Evolutionary conservation across 2,113 vertebrate genomes (phyloP).

Genomic region (Apaloderma vittatum): DNA sequence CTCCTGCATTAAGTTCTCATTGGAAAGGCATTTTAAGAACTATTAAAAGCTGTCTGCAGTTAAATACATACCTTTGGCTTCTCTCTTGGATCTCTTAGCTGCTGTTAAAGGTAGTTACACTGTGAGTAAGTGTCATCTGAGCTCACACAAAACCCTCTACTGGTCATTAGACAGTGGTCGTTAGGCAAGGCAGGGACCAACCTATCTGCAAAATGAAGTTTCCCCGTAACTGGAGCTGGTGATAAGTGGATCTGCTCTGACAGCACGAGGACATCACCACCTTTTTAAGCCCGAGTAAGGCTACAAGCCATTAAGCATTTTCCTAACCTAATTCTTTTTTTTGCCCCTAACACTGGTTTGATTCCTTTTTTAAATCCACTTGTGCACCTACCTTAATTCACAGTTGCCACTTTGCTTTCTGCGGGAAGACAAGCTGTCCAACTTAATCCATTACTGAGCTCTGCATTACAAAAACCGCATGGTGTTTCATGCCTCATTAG

Average conservation of each 20-base stretch:
- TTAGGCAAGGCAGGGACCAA: neutral
- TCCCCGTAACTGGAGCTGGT: neutral
- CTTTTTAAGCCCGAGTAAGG: neutral
- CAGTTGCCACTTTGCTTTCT: neutral
- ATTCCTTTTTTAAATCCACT: neutral
- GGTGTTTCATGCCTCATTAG: conserved; percentile 62
- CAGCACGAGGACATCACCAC: neutral
- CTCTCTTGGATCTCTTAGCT: neutral
- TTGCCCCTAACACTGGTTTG: neutral
- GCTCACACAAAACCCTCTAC: neutral
- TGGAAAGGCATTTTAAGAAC: neutral
- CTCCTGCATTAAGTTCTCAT: neutral
- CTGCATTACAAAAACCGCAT: neutral
- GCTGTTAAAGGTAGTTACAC: neutral
- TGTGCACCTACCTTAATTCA: neutral
- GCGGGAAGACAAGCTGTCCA: conserved; percentile 24
- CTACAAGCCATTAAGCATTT: neutral
- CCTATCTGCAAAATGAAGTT: neutral
- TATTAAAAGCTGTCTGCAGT: neutral
- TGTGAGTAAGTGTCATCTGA: neutral
- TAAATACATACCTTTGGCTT: neutral
- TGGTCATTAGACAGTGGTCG: neutral
- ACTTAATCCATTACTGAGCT: conserved; percentile 24
- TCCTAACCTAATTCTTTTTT: neutral
- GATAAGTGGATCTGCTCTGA: neutral